phyloP scores from a whole-genome alignment of 2,888 invertebrate species.

The Dusona sp. region DNA sequence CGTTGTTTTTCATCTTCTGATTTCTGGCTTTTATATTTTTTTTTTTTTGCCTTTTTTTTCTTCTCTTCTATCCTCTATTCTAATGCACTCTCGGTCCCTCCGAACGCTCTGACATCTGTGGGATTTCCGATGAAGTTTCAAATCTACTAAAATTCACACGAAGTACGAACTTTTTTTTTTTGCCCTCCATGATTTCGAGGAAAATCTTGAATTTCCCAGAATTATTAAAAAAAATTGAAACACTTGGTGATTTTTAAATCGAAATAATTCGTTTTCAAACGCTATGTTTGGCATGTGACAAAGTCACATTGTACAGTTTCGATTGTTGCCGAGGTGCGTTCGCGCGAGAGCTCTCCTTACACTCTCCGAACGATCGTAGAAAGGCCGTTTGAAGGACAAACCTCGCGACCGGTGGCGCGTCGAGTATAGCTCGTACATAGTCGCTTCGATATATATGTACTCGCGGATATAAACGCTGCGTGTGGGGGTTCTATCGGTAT shows the following conservation, averaged over 20 bases:
- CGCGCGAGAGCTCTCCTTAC: slow-evolving; percentile 49
- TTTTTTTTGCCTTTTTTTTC: slow-evolving; percentile 4
- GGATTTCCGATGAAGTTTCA: neutral
- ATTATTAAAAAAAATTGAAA: neutral
- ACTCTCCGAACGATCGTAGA: slow-evolving; percentile 74
- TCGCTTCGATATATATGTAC: slow-evolving; percentile 27
- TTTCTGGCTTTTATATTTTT: neutral
- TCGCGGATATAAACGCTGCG: slow-evolving; percentile 58
- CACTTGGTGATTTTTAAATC: neutral
- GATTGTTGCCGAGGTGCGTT: slow-evolving; percentile 37
- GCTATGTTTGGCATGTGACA: neutral
- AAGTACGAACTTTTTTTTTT: neutral
- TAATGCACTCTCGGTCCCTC: slow-evolving; percentile 1
- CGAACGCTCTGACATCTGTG: slow-evolving; percentile 8
- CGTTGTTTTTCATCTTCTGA: slow-evolving; percentile 29
- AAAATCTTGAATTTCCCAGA: neutral
- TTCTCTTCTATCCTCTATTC: neutral
- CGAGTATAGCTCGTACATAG: slow-evolving; percentile 63
- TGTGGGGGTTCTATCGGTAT: slow-evolving; percentile 13
- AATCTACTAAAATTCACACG: neutral
- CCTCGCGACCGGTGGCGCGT: slow-evolving; percentile 77
- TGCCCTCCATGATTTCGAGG: neutral
- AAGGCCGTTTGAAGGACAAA: slow-evolving; percentile 83
- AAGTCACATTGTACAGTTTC: slow-evolving; percentile 21
- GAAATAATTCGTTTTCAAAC: neutral